These are phyloP conservation scores for Tachuris rubrigastra DNA, from an alignment of 2,113 vertebrate species.

Conservation along the genomic window DNA sequence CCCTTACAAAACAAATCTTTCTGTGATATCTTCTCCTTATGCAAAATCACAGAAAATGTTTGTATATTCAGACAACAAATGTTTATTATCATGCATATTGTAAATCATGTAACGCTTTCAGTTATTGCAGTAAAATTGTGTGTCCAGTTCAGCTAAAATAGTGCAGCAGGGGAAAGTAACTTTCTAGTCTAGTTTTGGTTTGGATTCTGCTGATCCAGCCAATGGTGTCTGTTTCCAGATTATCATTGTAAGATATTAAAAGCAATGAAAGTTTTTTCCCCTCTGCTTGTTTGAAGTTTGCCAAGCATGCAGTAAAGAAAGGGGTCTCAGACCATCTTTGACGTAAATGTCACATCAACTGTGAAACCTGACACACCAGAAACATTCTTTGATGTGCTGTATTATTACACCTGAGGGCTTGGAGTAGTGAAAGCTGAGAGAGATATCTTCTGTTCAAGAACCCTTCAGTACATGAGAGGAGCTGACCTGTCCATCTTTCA, in stretches of 20 bases:
- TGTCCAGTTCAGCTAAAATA: not conserved
- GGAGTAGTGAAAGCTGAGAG: not conserved
- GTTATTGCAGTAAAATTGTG: not conserved
- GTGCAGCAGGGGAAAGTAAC: not conserved
- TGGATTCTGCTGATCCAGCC: not conserved
- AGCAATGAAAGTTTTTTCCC: not conserved
- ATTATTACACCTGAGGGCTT: not conserved
- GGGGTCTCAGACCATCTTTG: not conserved
- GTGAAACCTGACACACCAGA: not conserved
- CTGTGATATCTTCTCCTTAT: not conserved
- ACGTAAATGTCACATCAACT: not conserved
- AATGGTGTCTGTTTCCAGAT: not conserved
- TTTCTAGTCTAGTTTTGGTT: not conserved
- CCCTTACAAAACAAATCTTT: not conserved
- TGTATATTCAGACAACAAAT: not conserved
- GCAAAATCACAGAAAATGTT: not conserved
- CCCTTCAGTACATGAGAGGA: not conserved
- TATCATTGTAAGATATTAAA: not conserved
- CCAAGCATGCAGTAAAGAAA: not conserved
- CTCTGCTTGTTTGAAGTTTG: not conserved
- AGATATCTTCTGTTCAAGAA: not conserved
- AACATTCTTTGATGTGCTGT: not conserved
- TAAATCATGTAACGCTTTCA: fast-evolving
- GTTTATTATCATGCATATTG: not conserved
- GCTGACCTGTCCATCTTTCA: not conserved